Conservation (phyloP, 2,113 vertebrate genomes). For the Halichoerus grypus region DNA sequence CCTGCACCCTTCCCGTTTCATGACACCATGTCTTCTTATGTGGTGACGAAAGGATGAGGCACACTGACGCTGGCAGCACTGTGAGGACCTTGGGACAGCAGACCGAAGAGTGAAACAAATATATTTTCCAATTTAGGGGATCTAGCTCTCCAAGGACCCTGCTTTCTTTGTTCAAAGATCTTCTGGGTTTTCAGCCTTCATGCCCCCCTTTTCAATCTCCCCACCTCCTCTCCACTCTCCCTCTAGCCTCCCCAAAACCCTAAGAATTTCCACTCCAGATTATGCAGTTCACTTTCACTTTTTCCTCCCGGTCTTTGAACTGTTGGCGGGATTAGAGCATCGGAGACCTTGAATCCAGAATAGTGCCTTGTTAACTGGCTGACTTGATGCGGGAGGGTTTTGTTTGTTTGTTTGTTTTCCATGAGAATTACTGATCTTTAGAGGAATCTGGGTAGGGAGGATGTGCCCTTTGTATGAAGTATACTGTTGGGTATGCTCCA, state of each 20-base stretch:
- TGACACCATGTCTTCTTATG: not conserved
- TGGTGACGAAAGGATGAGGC: not conserved
- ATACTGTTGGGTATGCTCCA: not conserved
- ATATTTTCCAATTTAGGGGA: not conserved
- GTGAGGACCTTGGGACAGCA: not conserved
- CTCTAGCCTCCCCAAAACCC: not conserved
- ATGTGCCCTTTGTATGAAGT: not conserved
- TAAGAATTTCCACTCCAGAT: constrained; percentile 50
- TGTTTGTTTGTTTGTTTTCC: constrained; percentile 61
- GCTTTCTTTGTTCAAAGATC: constrained; percentile 2
- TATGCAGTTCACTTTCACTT: not conserved
- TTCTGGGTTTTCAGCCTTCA: not conserved
- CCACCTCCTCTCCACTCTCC: not conserved
- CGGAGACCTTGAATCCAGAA: constrained; percentile 24
- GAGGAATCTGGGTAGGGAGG: not conserved
- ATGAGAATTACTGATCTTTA: not conserved
- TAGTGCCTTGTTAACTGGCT: not conserved
- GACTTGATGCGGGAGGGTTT: not conserved
- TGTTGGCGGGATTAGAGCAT: not conserved
- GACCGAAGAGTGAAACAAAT: not conserved
- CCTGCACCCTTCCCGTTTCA: not conserved
- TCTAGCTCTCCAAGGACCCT: not conserved
- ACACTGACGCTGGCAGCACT: not conserved
- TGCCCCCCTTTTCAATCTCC: not conserved
- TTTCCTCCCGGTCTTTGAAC: not conserved